Base-by-base conservation (phyloP, 1,140 invertebrate species). In the Megalonaias nervosa region DNA sequence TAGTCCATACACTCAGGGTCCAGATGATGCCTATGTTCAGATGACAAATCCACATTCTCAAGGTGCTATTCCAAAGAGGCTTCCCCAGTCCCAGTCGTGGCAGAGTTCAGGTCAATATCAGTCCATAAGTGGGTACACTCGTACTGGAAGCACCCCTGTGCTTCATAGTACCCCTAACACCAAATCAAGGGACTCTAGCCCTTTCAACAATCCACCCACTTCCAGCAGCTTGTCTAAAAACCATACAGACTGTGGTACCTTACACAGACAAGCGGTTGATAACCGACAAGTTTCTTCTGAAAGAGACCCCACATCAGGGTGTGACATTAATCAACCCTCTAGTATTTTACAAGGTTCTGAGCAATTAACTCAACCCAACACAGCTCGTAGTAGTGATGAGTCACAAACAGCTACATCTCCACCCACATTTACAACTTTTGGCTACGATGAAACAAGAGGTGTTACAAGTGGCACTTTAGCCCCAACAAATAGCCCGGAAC, bases 251-350 rank as follows among this genome's bases (percentile, higher is more conserved):
- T 48, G 0, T 48, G 38, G 38, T 48, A 48, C 4, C 38, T 48
- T 48, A 48, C 38, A 48, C 9, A 48, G 38, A 48, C 38, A 48
- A 48, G 38, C 38, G 0, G 38, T 48, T 6, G 71, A 67, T 23
- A 59, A 67, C 59, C 60, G 75, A 23, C 75, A 83, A 55, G 74
- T 74, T 85, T 87, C 86, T 79, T 72, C 76, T 64, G 83, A 84
- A 84, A 81, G 86, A 83, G 83, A 83, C 82, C 83, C 83, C 82
- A 79, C 72, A 80, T 77, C 60, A 77, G 73, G 74, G 62, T 74
- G 67, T 66, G 75, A 67, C 59, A 76, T 60, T 73, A 74, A 64
- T 62, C 61, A 66, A 59, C 71, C 71, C 75, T 77, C 74, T 48
- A 74, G 64, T 71, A 48, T 73, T 60, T 74, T 72, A 57, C 74